phyloP scores from a whole-genome alignment of 2,888 invertebrate genomes.

The Hoplodrina ambigua region DNA sequence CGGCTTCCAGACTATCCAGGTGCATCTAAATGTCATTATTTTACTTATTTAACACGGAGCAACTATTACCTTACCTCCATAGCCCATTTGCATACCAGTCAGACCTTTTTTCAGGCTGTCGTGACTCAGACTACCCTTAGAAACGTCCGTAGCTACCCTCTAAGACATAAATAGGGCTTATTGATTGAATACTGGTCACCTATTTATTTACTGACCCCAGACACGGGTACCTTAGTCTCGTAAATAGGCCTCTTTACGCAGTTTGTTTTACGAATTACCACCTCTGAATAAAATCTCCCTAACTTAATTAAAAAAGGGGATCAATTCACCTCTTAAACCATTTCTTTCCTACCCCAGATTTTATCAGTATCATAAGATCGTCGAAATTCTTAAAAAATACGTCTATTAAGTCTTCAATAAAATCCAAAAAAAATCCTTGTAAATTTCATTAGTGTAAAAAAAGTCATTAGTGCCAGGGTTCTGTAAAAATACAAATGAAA shows the following conservation, averaged over 20 bases:
- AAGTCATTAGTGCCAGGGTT: background rate
- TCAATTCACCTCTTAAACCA: background rate
- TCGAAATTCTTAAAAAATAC: background rate
- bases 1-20: background rate
- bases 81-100: background rate
- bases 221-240: background rate
- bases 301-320: background rate
- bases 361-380: background rate
- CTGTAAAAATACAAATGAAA: background rate
- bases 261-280: background rate
- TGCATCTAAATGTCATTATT: background rate
- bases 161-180: background rate
- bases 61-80: background rate
- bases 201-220: constrained; percentile 1
- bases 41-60: background rate
- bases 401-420: no score
- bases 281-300: background rate
- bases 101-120: background rate
- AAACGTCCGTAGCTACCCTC: background rate
- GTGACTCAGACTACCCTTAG: background rate
- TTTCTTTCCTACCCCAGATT: background rate
- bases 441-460: no score
- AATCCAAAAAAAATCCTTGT: background rate
- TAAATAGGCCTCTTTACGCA: background rate
- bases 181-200: background rate